Percentiles rank a stretch among this genome's conserved stretches.
These are phyloP conservation scores for Talpa occidentalis DNA, from an alignment of 2,113 vertebrate genomes.

Conservation along the genomic window DNA sequence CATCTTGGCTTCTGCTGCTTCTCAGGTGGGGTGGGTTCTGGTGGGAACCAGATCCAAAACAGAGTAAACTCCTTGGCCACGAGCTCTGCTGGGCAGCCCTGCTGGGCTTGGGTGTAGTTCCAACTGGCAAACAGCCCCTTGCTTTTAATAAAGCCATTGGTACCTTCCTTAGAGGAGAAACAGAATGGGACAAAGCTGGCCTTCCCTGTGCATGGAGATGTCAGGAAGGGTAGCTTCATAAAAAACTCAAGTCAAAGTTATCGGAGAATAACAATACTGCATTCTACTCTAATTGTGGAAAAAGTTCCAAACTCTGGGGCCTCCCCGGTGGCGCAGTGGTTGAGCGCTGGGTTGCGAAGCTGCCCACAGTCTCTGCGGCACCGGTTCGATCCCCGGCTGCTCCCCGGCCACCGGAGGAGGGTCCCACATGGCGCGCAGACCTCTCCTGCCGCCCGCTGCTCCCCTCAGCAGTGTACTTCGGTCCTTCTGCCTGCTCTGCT, in stretches of 20 bases:
- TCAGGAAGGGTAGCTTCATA: neutral
- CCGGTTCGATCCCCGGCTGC: too few relatives aligned
- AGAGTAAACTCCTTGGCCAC: neutral
- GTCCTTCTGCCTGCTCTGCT: too few relatives aligned
- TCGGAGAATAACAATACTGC: neutral
- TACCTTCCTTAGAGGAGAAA: neutral
- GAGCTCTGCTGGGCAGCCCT: neutral
- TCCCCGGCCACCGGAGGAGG: too few relatives aligned
- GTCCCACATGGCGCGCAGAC: too few relatives aligned
- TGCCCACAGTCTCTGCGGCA: too few relatives aligned
- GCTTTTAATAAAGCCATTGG: constrained; percentile 43
- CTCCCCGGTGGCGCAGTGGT: too few relatives aligned
- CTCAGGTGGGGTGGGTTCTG: neutral
- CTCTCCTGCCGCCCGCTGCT: too few relatives aligned
- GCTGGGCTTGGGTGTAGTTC: neutral
- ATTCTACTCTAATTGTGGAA: too few relatives aligned
- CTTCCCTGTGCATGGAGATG: neutral
- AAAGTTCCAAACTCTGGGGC: too few relatives aligned
- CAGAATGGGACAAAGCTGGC: neutral
- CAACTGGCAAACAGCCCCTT: neutral
- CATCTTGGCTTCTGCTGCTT: neutral
- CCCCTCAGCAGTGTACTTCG: too few relatives aligned
- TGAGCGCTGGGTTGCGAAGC: too few relatives aligned
- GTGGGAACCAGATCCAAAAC: neutral
- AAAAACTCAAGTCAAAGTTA: neutral